Conservation (phyloP, 2,888 invertebrate genomes). For the Zygothrica quintamaculata region DNA sequence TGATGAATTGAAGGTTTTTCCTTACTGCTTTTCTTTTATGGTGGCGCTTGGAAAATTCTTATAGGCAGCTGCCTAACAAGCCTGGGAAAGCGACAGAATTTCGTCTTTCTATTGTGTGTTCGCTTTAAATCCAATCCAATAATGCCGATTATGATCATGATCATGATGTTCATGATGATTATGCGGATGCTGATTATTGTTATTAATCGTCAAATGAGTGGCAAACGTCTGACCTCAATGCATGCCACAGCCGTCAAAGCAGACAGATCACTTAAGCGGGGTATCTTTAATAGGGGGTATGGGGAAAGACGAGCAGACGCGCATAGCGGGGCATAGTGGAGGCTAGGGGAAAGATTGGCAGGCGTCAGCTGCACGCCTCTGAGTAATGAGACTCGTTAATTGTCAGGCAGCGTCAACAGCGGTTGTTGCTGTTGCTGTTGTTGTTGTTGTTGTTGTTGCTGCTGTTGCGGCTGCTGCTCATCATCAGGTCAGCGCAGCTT, state of each 20-base stretch:
- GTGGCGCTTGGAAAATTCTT: conserved; percentile 49
- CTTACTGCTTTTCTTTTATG: conserved; percentile 26
- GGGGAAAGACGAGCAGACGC: neutral
- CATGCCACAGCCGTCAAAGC: conserved; percentile 11
- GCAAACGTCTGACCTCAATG: conserved; percentile 57
- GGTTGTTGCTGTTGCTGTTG: neutral
- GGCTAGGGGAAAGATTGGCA: conserved; percentile 3
- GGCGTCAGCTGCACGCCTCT: conserved; percentile 56
- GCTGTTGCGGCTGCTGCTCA: conserved; percentile 19
- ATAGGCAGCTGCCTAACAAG: conserved; percentile 30
- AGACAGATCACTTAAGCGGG: neutral
- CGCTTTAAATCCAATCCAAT: conserved; percentile 24
- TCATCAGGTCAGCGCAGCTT: too few relatives aligned
- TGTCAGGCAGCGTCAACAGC: conserved; percentile 42
- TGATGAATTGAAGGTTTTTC: conserved; percentile 46
- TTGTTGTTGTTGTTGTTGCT: conserved; percentile 3
- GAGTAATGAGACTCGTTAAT: conserved; percentile 66
- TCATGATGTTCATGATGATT: conserved; percentile 2
- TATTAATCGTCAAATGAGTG: conserved; percentile 57
- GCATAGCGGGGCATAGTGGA: neutral
- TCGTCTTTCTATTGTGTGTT: conserved; percentile 26
- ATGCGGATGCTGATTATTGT: conserved; percentile 49
- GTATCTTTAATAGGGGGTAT: neutral
- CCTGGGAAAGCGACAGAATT: conserved; percentile 54
- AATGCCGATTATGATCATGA: conserved; percentile 21